A percentile compares a stretch with the other conserved stretches of the same genome.
Evolutionary conservation across 1,140 invertebrate genomes (phyloP).

Genomic region (Steinernema feltiae): DNA sequence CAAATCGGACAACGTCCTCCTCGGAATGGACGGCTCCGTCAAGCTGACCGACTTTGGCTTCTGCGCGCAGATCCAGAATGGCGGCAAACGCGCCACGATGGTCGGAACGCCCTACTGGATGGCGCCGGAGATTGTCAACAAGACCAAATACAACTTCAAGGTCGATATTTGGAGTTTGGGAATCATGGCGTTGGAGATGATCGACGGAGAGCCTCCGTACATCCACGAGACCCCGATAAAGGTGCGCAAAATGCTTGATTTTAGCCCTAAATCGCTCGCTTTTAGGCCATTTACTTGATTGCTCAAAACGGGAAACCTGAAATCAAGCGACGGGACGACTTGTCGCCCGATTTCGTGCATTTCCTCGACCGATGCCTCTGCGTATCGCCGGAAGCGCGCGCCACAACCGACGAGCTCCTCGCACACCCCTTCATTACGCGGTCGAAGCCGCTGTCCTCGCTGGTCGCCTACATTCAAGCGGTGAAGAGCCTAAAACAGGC

Average conservation of each 20-base stretch:
- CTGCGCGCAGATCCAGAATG: conserved; percentile 56
- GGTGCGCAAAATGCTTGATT: conserved; percentile 39
- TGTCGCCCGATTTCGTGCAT: conserved; percentile 49
- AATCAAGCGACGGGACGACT: conserved; percentile 45
- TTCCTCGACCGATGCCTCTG: conserved; percentile 50
- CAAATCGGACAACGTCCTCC: conserved; percentile 56
- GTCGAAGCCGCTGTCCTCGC: conserved; percentile 48
- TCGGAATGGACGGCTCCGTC: conserved; percentile 53
- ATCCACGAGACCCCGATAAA: conserved; percentile 54
- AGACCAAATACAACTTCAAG: conserved; percentile 53
- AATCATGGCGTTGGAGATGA: conserved; percentile 56
- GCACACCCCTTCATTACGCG: conserved; percentile 47
- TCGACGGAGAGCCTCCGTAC: conserved; percentile 57
- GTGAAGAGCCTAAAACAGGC: conserved; percentile 27
- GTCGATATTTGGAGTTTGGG: conserved; percentile 57
- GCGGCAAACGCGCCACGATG: conserved; percentile 39
- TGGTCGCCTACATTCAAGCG: conserved; percentile 54
- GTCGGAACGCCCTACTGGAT: conserved; percentile 71
- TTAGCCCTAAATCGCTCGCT: conserved; percentile 20
- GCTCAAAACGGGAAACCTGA: conserved; percentile 58
- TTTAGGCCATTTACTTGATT: conserved; percentile 56
- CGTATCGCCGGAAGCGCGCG: conserved; percentile 46
- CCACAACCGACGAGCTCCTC: conserved; percentile 50
- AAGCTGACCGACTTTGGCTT: conserved; percentile 56
- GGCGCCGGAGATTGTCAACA: conserved; percentile 71